phyloP scores from a whole-genome alignment of 2,797 vertebrate species.

The Podargus strigoides region DNA sequence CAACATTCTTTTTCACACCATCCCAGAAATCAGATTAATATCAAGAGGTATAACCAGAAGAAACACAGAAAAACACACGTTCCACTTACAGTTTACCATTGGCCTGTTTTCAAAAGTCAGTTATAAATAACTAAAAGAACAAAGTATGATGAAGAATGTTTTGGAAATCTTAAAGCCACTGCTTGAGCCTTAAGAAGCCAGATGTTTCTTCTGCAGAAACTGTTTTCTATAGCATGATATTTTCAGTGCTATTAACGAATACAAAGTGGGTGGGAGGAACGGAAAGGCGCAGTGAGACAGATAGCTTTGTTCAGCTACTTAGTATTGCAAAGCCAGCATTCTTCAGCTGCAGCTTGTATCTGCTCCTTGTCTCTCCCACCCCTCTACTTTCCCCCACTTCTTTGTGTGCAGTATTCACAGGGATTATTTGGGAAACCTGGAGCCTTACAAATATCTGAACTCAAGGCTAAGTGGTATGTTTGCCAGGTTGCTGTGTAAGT shows the following conservation, averaged over 20 bases:
- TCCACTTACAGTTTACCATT: not conserved
- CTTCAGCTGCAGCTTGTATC: not conserved
- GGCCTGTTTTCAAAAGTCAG: not conserved
- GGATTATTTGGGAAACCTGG: not conserved
- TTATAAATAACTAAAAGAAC: not conserved
- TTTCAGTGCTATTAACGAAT: not conserved
- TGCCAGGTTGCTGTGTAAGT: not conserved
- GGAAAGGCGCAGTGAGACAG: not conserved
- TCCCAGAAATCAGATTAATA: not conserved
- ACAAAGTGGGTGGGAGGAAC: slow-evolving; percentile 48
- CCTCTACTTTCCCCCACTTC: not conserved
- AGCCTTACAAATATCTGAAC: not conserved
- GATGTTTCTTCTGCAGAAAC: slow-evolving; percentile 32
- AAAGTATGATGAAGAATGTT: not conserved
- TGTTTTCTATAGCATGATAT: slow-evolving; percentile 20
- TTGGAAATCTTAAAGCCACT: not conserved
- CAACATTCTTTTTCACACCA: not conserved
- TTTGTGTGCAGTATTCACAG: not conserved
- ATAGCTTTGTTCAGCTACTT: slow-evolving; percentile 45
- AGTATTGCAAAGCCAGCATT: slow-evolving; percentile 12
- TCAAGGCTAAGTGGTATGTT: not conserved
- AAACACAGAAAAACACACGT: not conserved
- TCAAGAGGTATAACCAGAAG: not conserved
- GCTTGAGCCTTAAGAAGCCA: not conserved
- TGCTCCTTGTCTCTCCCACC: not conserved